Conservation (phyloP, 2,113 vertebrate species). For the Nerophis ophidion region DNA sequence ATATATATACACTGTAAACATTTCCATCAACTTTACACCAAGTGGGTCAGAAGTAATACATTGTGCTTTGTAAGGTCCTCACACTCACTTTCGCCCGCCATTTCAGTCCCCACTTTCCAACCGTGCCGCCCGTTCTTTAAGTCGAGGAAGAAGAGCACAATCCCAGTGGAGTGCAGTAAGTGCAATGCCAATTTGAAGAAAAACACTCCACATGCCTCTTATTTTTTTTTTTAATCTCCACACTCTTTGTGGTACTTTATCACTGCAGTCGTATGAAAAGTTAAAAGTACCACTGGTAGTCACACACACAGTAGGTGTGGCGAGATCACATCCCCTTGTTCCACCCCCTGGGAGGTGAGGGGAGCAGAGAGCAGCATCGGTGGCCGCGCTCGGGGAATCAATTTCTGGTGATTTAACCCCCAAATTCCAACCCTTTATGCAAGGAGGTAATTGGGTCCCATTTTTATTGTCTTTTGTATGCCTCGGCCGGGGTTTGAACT, state of each 20-base stretch:
- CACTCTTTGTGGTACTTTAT: neutral
- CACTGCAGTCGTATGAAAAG: neutral
- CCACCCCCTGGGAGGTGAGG: too few relatives aligned
- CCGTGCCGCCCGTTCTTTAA: neutral
- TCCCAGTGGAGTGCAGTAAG: neutral
- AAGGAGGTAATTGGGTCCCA: too few relatives aligned
- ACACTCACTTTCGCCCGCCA: constrained; percentile 47
- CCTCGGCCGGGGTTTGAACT: too few relatives aligned
- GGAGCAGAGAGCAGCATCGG: too few relatives aligned
- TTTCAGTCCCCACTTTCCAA: neutral
- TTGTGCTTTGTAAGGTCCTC: constrained; percentile 1
- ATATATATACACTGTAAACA: neutral
- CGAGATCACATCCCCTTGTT: too few relatives aligned
- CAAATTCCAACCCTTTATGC: too few relatives aligned
- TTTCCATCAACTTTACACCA: neutral
- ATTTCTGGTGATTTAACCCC: too few relatives aligned
- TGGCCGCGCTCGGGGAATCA: too few relatives aligned
- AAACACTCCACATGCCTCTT: neutral
- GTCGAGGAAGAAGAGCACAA: neutral
- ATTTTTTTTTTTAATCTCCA: neutral
- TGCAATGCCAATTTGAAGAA: neutral
- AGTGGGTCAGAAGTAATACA: neutral
- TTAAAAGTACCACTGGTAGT: too few relatives aligned
- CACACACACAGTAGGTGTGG: too few relatives aligned
- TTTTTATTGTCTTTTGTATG: too few relatives aligned